Evolutionary conservation across 2,888 invertebrate species (phyloP).

Genomic region (Lepidochitona cinerea): DNA sequence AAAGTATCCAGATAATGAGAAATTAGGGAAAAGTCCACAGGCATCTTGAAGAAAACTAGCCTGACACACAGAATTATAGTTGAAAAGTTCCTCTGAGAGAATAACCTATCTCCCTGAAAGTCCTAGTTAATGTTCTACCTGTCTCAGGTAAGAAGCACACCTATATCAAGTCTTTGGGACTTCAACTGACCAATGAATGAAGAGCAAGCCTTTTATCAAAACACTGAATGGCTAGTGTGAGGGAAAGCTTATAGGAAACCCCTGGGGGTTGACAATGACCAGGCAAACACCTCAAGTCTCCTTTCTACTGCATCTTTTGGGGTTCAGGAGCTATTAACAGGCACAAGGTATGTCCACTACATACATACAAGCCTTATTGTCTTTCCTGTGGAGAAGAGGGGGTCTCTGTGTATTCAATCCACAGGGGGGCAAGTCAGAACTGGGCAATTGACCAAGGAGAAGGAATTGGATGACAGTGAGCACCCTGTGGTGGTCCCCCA

Average conservation of each 20-base stretch:
- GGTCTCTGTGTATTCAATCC: not conserved
- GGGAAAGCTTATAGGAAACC: not conserved
- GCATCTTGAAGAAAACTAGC: too few relatives aligned
- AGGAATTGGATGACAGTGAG: not conserved
- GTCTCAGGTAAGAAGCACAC: too few relatives aligned
- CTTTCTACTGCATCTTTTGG: not conserved
- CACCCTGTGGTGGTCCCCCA: not conserved
- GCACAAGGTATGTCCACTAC: too few relatives aligned
- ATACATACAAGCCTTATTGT: not conserved
- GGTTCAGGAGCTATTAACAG: not conserved
- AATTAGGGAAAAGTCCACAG: not conserved
- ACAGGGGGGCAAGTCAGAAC: not conserved
- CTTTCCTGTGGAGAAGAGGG: not conserved
- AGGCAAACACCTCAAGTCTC: not conserved
- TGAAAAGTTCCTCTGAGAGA: too few relatives aligned
- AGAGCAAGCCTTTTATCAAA: too few relatives aligned
- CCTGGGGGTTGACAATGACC: not conserved
- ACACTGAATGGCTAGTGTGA: too few relatives aligned
- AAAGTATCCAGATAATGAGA: not conserved
- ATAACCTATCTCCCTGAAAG: too few relatives aligned
- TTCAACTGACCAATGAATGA: too few relatives aligned
- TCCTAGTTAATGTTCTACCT: too few relatives aligned
- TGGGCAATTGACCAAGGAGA: not conserved
- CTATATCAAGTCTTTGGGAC: too few relatives aligned
- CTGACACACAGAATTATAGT: too few relatives aligned